Conservation (phyloP, 1,140 invertebrate genomes). For the Plutomurus gul region DNA sequence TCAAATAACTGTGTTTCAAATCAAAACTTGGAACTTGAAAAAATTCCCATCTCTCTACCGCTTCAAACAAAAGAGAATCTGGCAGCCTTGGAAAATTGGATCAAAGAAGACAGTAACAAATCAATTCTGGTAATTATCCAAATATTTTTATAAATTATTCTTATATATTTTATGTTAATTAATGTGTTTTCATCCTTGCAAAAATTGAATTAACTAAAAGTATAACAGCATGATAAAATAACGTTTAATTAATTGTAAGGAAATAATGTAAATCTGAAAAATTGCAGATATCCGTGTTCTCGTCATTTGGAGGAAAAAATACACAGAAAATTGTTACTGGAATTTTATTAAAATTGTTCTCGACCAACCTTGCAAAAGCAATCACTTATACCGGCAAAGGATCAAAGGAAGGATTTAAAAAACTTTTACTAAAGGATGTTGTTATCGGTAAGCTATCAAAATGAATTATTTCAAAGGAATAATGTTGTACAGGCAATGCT, state of each 20-base stretch:
- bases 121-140: background rate
- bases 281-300: background rate
- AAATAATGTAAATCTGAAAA: too few relatives aligned
- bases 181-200: too few relatives aligned
- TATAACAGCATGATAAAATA: background rate
- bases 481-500: too few relatives aligned
- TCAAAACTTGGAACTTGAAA: background rate
- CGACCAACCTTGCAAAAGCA: background rate
- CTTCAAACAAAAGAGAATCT: background rate
- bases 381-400: background rate
- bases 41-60: background rate
- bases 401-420: background rate
- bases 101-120: background rate
- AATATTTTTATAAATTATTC: too few relatives aligned
- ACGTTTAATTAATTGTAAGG: background rate
- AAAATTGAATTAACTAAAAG: too few relatives aligned
- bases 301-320: background rate
- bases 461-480: too few relatives aligned
- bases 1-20: background rate
- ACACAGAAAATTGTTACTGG: background rate
- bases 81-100: background rate
- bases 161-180: too few relatives aligned
- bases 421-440: background rate
- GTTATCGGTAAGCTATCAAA: background rate
- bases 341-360: background rate